phyloP scores from a whole-genome alignment of 2,888 invertebrate species.

The Drosophila percnosoma region DNA sequence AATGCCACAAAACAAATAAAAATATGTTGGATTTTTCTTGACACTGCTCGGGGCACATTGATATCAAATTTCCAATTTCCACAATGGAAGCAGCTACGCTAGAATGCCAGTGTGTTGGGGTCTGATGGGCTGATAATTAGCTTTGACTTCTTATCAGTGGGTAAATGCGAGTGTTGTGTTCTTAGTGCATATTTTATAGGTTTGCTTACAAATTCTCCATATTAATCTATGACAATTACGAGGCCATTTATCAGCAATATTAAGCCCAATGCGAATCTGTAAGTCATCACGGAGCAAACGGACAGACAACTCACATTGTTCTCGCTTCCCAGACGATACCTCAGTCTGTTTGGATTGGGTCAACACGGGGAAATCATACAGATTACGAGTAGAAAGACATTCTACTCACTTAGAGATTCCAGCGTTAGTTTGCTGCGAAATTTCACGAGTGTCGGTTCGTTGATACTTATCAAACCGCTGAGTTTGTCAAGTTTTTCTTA shows the following conservation, averaged over 20 bases:
- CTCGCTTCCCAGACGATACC: not conserved
- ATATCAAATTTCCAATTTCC: conserved; percentile 47
- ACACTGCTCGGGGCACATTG: not conserved
- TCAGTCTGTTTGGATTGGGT: conserved; percentile 34
- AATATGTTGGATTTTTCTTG: not conserved
- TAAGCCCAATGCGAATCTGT: conserved; percentile 22
- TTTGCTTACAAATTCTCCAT: conserved; percentile 53
- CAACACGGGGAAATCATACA: conserved; percentile 35
- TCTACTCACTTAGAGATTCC: conserved; percentile 18
- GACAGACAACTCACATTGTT: not conserved
- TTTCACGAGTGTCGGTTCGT: conserved; percentile 45
- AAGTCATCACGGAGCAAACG: conserved; percentile 16
- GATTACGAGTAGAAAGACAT: conserved; percentile 26
- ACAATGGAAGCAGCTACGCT: conserved; percentile 17
- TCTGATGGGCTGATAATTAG: conserved; percentile 10
- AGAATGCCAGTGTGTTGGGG: not conserved
- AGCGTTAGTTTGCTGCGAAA: conserved; percentile 48
- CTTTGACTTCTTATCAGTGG: conserved; percentile 61
- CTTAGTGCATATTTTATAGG: conserved; percentile 40
- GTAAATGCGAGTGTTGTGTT: conserved; percentile 11
- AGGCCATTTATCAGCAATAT: conserved; percentile 49
- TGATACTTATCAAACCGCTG: not conserved
- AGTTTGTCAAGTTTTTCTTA: not conserved
- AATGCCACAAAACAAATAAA: not conserved
- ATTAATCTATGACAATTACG: conserved; percentile 34